These are phyloP conservation scores for Piscicola geometra DNA, from an alignment of 2,888 invertebrate species.

Conservation along the genomic window DNA sequence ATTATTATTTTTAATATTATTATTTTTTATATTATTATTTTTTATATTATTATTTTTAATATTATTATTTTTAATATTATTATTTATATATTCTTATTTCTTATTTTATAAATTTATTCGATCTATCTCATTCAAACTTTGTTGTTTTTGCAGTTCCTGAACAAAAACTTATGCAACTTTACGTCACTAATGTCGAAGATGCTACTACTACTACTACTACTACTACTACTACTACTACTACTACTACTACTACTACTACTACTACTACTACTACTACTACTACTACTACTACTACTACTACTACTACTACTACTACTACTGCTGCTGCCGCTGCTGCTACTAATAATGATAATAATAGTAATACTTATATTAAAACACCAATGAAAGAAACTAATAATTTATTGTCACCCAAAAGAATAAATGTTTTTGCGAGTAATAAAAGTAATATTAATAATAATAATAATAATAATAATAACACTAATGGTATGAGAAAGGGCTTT, in stretches of 20 bases:
- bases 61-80: too few species aligned
- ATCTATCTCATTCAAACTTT: too few species aligned
- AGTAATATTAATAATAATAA: background rate
- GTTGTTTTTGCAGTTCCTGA: background rate
- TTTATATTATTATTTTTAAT: too few species aligned
- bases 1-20: too few species aligned
- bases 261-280: background rate
- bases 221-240: slow-evolving; percentile 27
- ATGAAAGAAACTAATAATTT: background rate
- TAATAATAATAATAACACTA: background rate
- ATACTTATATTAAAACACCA: background rate
- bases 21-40: too few species aligned
- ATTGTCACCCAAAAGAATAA: background rate
- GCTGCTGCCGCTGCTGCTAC: background rate
- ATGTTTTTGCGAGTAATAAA: slow-evolving; percentile 6
- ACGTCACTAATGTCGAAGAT: too few species aligned
- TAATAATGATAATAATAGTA: background rate
- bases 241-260: slow-evolving; percentile 29
- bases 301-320: background rate
- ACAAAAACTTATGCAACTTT: background rate
- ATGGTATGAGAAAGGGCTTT: background rate
- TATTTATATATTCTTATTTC: too few species aligned
- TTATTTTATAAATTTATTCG: too few species aligned
- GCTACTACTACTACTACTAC: slow-evolving; percentile 7
- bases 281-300: background rate